Percentiles rank a stretch among this genome's conserved stretches.
Conservation (phyloP, 2,797 vertebrate species). For the Melanotaenia nigrans region DNA sequence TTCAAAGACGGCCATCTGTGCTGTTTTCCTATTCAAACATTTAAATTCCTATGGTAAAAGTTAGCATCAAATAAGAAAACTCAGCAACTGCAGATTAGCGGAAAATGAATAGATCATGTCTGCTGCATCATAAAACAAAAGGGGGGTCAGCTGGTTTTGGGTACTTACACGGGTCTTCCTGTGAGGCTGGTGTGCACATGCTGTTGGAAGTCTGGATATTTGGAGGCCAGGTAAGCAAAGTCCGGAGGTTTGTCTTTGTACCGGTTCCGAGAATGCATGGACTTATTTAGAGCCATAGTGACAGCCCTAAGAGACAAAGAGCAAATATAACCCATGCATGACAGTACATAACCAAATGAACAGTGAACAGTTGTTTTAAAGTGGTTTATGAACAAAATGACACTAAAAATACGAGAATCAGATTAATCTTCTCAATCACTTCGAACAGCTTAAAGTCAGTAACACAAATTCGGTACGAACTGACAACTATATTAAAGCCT, state of each 20-base stretch:
- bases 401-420: not conserved
- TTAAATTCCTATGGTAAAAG: no score
- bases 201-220: slow-evolving; percentile 91
- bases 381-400: not conserved
- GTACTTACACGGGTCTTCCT: slow-evolving; percentile 87
- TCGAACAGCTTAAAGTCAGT: not conserved
- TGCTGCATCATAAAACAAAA: not conserved
- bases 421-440: not conserved
- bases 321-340: not conserved
- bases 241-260: slow-evolving; percentile 93
- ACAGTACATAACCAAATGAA: no score
- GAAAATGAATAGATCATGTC: not conserved
- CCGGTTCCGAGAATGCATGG: slow-evolving; percentile 92
- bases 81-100: not conserved
- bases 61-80: not conserved
- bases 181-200: slow-evolving; percentile 87
- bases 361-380: not conserved
- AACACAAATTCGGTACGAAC: not conserved
- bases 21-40: not conserved
- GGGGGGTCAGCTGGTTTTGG: not conserved
- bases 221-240: slow-evolving; percentile 89
- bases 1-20: not conserved
- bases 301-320: slow-evolving; percentile 5
- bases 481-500: not conserved
- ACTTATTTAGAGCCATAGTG: slow-evolving; percentile 89